Evolutionary conservation across 2,113 vertebrate genomes (phyloP).

Genomic region (Cynocephalus volans): DNA sequence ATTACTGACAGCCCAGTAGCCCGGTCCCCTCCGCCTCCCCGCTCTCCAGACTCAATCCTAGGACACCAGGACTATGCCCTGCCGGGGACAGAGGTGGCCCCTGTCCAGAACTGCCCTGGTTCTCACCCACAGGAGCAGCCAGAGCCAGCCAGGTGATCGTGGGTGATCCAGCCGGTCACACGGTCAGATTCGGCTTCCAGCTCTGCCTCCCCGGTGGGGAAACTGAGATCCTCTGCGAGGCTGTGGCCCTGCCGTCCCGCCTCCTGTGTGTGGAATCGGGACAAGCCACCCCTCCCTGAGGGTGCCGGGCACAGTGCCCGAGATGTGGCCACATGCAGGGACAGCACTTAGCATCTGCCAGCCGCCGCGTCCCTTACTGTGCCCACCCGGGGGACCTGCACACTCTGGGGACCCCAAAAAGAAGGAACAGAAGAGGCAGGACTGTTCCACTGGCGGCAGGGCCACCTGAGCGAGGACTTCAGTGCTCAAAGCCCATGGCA

Average conservation of each 20-base stretch:
- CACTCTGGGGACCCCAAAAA: background rate
- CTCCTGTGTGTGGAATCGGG: too few relatives aligned
- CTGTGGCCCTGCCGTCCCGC: too few relatives aligned
- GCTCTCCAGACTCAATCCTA: too few relatives aligned
- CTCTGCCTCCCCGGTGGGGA: background rate
- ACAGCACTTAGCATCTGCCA: background rate
- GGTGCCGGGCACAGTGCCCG: background rate
- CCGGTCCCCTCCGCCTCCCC: background rate
- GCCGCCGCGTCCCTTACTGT: fast-evolving
- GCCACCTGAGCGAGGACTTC: background rate
- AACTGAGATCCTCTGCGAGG: too few relatives aligned
- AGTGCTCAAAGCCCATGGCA: background rate
- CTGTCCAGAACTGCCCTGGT: background rate
- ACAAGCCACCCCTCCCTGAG: background rate
- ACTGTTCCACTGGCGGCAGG: background rate
- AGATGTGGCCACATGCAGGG: background rate
- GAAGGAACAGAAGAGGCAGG: background rate
- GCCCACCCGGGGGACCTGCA: background rate
- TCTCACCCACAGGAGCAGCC: too few relatives aligned
- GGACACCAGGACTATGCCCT: background rate
- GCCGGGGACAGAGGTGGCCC: background rate
- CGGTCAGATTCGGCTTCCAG: background rate
- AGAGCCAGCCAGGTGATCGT: too few relatives aligned
- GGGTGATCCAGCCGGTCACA: background rate
- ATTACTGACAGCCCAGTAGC: background rate